Base-by-base conservation (phyloP, 2,888 invertebrate genomes). In the Griposia aprilina region DNA sequence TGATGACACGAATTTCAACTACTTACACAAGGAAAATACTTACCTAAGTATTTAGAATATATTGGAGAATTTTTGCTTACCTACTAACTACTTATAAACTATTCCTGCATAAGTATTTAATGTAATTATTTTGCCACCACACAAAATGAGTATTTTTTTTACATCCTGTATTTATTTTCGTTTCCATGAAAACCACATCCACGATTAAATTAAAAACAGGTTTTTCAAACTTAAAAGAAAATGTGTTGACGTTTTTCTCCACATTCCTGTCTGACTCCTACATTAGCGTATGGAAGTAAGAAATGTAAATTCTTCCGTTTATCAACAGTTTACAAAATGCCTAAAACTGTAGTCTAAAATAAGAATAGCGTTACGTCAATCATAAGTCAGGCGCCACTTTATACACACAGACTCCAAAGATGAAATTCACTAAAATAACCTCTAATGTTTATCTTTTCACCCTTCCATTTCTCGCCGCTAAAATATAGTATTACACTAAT, bases 401-500 rank as follows among this genome's bases (percentile, higher is more conserved):
- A 81, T 95, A 94, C 94, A 94, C 90, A 90, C 89, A 92, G 93
- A 92, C 93, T 92, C 94, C 93, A 95, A 95, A 95, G 94, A 94
- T 93, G 94, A 89, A 94, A 95, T 96, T 95, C 94, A 95, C 96
- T 95, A 95, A 96, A 96, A 96, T 96, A 96, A 95, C 96, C 92
- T 91, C 90, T 89, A 90, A 90, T 96, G 96, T 96, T 96, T 96
- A 96, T 94, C 94, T 95, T 96, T 96, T 95, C 96, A 96, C 96
- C 96, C 96, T 96, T 96, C 95, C 93, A 96, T 96, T 93, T 93
- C 93, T 93, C 94, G 93, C 93, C 93, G 94, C 95, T 93, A 94
- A 96, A 96, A 96, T 96, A 96, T 96, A 96, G 95, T 94, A 95
- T 96, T 96, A 96, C 96, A 92, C 91, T 91, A 93, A 93, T 89